Evolutionary conservation across 2,113 vertebrate species (phyloP).

Genomic region (Procapra przewalskii): DNA sequence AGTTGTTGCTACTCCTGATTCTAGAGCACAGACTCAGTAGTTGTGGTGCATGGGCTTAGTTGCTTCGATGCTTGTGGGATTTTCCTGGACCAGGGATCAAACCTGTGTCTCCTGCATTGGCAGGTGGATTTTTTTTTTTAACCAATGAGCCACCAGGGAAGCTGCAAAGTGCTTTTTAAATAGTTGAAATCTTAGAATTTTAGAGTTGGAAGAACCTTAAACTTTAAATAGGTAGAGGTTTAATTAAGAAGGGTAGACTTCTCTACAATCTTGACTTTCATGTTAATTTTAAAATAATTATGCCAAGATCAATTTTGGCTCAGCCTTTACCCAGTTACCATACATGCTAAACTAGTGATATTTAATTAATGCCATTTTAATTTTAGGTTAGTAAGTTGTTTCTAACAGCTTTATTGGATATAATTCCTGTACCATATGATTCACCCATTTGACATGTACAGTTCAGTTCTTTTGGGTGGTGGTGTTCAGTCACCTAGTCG

Average conservation of each 20-base stretch:
- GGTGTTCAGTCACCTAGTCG: background rate
- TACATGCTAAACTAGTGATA: background rate
- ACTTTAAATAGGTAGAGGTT: background rate
- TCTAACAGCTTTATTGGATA: background rate
- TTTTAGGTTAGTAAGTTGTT: background rate
- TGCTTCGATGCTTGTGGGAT: background rate
- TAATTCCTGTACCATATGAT: background rate
- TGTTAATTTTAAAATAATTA: conserved; percentile 17
- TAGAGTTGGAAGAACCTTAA: background rate
- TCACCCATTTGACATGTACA: background rate
- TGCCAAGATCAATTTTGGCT: background rate
- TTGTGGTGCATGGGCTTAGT: background rate
- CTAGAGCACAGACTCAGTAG: background rate
- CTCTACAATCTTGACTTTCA: background rate
- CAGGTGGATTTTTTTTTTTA: background rate
- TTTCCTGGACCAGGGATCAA: background rate
- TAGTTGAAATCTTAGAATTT: background rate
- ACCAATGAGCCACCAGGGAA: background rate
- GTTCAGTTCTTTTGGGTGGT: background rate
- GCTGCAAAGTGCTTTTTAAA: background rate
- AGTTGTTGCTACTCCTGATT: background rate
- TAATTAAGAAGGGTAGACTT: background rate
- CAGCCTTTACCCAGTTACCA: background rate
- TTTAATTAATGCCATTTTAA: background rate
- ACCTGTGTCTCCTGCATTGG: background rate